Conservation (phyloP, 2,888 invertebrate genomes). For the Sthenelais limicola region DNA sequence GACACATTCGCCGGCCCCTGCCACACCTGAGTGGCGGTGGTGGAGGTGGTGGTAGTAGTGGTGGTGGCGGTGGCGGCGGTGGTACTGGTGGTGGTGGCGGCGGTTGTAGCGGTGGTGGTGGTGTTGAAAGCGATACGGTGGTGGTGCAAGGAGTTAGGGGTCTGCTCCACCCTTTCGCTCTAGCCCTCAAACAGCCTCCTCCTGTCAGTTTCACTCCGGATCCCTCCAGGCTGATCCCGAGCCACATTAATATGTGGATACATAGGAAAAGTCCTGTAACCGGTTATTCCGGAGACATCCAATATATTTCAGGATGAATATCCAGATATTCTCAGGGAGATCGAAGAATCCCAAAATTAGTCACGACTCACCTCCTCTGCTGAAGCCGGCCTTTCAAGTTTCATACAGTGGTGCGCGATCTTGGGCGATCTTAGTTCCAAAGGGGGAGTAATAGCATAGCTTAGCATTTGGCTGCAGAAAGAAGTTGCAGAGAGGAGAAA, state of each 20-base stretch:
- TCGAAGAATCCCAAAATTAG: too few relatives aligned
- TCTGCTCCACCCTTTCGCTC: background rate
- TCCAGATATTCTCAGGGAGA: too few relatives aligned
- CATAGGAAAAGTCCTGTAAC: too few relatives aligned
- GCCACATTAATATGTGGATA: too few relatives aligned
- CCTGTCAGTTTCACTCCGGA: background rate
- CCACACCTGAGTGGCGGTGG: background rate
- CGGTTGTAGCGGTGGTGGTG: background rate
- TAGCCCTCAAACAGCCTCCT: background rate
- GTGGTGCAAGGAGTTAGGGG: background rate
- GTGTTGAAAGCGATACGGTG: background rate
- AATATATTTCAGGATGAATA: too few relatives aligned
- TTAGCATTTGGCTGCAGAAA: background rate
- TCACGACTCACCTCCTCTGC: too few relatives aligned
- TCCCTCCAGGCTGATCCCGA: background rate
- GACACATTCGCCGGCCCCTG: background rate
- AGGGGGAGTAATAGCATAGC: background rate
- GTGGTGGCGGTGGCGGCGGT: background rate
- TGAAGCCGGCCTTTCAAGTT: too few relatives aligned
- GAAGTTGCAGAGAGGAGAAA: background rate
- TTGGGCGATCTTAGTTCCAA: background rate
- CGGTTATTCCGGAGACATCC: too few relatives aligned
- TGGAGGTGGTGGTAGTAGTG: background rate
- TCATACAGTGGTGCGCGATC: too few relatives aligned
- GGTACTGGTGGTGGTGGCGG: background rate